Conservation (phyloP, 2,888 invertebrate species). For the Volucella bombylans region DNA sequence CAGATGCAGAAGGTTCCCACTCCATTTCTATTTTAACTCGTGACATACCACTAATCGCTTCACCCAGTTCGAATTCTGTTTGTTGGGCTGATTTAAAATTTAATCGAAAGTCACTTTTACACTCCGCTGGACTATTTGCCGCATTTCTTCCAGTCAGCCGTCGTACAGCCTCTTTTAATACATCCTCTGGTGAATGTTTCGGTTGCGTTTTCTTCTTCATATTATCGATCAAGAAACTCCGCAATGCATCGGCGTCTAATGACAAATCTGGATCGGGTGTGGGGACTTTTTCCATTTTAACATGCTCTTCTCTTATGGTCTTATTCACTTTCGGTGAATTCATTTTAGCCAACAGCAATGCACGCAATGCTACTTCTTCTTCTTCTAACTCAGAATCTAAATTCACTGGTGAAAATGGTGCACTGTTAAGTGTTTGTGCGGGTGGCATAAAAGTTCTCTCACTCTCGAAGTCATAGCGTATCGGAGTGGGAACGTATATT, state of each 20-base stretch:
- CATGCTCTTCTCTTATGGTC: conserved; percentile 17
- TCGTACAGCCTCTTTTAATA: conserved; percentile 81
- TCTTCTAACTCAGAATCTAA: conserved; percentile 76
- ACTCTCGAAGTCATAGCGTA: conserved; percentile 19
- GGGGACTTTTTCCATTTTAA: neutral
- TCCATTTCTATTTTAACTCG: conserved; percentile 27
- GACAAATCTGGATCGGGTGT: conserved; percentile 50
- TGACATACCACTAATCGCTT: conserved; percentile 34
- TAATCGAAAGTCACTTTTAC: neutral
- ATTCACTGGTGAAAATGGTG: conserved; percentile 28
- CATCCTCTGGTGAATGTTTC: conserved; percentile 60
- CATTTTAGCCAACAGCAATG: conserved; percentile 78
- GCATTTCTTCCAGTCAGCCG: conserved; percentile 75
- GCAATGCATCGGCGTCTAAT: conserved; percentile 76
- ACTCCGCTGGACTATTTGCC: conserved; percentile 20
- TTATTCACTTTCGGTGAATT: conserved; percentile 73
- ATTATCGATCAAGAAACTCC: conserved; percentile 77
- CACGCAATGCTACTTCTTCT: conserved; percentile 80
- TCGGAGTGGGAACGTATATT: conserved; percentile 40
- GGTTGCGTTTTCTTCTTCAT: conserved; percentile 75
- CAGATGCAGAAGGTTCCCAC: neutral
- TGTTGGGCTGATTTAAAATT: conserved; percentile 13
- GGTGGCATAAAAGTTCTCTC: conserved; percentile 25
- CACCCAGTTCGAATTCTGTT: conserved; percentile 17
- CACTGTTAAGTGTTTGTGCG: conserved; percentile 36